A percentile compares a stretch with the other conserved stretches of the same genome.
phyloP scores from a whole-genome alignment of 1,140 invertebrate genomes.

The Cyclargus thomasi region DNA sequence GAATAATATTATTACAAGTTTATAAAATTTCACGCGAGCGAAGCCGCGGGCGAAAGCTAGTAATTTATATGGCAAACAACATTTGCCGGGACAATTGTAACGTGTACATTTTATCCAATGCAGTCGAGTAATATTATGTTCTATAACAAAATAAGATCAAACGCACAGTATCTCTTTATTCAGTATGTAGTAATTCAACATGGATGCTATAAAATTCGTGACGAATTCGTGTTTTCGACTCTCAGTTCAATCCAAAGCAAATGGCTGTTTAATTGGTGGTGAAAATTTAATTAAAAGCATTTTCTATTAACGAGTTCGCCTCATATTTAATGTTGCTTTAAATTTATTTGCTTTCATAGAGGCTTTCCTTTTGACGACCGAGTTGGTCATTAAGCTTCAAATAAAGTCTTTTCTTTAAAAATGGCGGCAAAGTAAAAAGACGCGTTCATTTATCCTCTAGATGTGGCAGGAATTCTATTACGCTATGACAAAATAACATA shows the following conservation, averaged over 20 bases:
- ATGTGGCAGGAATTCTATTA: background rate
- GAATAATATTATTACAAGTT: no score
- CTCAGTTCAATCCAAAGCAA: background rate
- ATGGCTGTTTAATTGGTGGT: constrained; percentile 11
- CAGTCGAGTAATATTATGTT: background rate
- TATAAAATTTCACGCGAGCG: no score
- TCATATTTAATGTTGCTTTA: constrained; percentile 14
- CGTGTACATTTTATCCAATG: no score
- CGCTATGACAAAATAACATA: background rate
- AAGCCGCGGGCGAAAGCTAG: no score
- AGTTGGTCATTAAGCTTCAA: background rate
- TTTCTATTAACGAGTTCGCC: constrained; percentile 3
- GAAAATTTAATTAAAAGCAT: constrained; percentile 13
- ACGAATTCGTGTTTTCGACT: background rate
- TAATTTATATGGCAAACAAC: no score
- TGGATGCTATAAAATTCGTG: background rate
- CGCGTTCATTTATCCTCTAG: background rate
- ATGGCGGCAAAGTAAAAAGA: constrained; percentile 5
- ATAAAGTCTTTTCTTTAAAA: constrained; percentile 1
- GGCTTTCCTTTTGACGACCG: constrained; percentile 9
- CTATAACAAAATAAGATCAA: background rate
- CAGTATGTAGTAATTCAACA: background rate
- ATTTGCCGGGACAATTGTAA: no score
- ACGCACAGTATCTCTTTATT: background rate
- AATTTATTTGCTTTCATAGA: constrained; percentile 14